Percentiles rank a stretch among this genome's conserved stretches.
Evolutionary conservation across 2,888 invertebrate species (phyloP).

Genomic region (Athetis lepigone): DNA sequence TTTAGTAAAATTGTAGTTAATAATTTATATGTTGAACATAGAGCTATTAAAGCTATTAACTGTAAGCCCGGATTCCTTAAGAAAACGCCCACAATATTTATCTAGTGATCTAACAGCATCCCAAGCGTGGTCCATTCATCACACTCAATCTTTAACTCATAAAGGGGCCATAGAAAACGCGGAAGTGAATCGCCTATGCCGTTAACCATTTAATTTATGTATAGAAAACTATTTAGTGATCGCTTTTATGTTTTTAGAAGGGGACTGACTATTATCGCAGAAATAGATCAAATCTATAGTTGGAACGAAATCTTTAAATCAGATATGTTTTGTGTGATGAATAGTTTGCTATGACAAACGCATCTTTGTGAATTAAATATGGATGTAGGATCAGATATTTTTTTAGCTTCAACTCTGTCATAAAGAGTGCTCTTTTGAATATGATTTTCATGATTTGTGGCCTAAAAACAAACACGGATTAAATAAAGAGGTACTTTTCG

Average conservation of each 20-base stretch:
- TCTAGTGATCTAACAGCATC: constrained; percentile 85
- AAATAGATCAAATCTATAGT: constrained; percentile 47
- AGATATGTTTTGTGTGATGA: constrained; percentile 41
- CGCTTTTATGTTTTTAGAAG: constrained; percentile 46
- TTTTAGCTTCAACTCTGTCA: constrained; percentile 2
- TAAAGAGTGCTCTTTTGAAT: constrained; percentile 18
- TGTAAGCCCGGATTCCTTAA: constrained; percentile 78
- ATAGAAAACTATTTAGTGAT: constrained; percentile 52
- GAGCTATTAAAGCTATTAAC: constrained; percentile 72
- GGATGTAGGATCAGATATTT: constrained; percentile 1
- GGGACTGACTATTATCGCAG: constrained; percentile 45
- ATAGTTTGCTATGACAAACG: constrained; percentile 34
- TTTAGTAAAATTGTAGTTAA: constrained; percentile 42
- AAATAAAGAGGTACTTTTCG: constrained; percentile 28
- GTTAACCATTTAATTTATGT: constrained; percentile 52
- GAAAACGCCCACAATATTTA: constrained; percentile 80
- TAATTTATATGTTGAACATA: constrained; percentile 67
- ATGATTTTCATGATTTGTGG: constrained; percentile 33
- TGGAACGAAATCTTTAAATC: constrained; percentile 27
- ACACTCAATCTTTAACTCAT: constrained; percentile 77
- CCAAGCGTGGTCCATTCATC: constrained; percentile 82
- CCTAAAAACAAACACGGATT: constrained; percentile 19
- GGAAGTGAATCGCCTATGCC: constrained; percentile 67
- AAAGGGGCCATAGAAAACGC: constrained; percentile 81
- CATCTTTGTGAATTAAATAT: constrained; percentile 1